phyloP scores from a whole-genome alignment of 2,888 invertebrate genomes.

The Leucophenga montana region DNA sequence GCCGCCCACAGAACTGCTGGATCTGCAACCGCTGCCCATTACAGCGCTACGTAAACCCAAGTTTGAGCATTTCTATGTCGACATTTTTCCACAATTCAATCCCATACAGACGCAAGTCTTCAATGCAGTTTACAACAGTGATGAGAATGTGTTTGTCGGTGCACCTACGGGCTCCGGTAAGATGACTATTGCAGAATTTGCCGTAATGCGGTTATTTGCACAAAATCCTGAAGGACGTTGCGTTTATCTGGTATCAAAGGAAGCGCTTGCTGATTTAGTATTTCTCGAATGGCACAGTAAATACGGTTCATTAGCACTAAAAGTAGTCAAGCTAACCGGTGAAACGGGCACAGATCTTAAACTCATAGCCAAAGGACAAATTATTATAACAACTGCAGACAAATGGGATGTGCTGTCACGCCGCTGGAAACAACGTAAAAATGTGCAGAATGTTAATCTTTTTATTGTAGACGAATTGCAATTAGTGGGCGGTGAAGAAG shows the following conservation, averaged over 20 bases:
- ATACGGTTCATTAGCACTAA: constrained; percentile 85
- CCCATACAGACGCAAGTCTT: constrained; percentile 99
- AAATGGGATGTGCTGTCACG: constrained; percentile 99
- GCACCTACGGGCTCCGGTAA: constrained; percentile 94
- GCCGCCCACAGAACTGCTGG: constrained; percentile 96
- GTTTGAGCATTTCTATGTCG: constrained; percentile 89
- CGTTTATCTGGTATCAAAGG: constrained; percentile 94
- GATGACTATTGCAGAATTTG: constrained; percentile 96
- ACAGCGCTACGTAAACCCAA: constrained; percentile 91
- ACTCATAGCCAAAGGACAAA: constrained; percentile 90
- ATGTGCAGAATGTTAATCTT: constrained; percentile 96
- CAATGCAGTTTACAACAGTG: constrained; percentile 97
- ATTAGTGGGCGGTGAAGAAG: constrained; percentile 89
- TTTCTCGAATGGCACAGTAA: constrained; percentile 94
- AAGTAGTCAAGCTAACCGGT: constrained; percentile 93
- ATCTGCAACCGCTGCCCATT: constrained; percentile 95
- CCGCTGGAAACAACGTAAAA: constrained; percentile 98
- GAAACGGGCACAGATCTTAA: constrained; percentile 98
- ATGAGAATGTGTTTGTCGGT: constrained; percentile 97
- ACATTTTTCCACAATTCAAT: constrained; percentile 94
- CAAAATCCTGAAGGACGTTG: constrained; percentile 85
- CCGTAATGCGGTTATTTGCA: constrained; percentile 89
- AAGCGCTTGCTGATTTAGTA: constrained; percentile 90
- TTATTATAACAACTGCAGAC: constrained; percentile 97
- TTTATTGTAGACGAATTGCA: constrained; percentile 98